Evolutionary conservation across 2,888 invertebrate genomes (phyloP).

Genomic region (Mimachlamys varia): DNA sequence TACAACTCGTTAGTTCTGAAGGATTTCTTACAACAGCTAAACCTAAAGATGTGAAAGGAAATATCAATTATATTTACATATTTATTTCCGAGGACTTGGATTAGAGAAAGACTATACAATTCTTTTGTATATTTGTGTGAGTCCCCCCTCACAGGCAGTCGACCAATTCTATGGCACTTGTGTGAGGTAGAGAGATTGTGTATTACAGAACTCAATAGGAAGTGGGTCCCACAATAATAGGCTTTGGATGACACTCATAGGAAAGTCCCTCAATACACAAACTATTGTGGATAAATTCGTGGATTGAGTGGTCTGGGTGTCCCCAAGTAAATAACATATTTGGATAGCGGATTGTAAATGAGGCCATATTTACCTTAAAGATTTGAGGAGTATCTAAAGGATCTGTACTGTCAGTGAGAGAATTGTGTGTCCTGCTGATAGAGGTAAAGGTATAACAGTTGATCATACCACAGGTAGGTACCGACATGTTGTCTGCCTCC

Average conservation of each 20-base stretch:
- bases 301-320: slow-evolving; percentile 6
- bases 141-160: slow-evolving; percentile 1
- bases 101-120: neutral
- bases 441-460: neutral
- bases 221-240: neutral
- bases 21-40: neutral
- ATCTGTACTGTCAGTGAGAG: neutral
- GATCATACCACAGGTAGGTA: neutral
- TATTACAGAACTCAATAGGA: neutral
- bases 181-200: neutral
- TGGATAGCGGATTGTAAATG: slow-evolving; percentile 19
- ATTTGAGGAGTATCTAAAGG: slow-evolving; percentile 8
- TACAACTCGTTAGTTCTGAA: neutral
- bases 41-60: neutral
- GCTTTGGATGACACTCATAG: neutral
- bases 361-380: neutral
- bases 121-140: neutral
- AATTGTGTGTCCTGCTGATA: neutral
- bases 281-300: neutral
- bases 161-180: neutral
- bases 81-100: slow-evolving; percentile 7
- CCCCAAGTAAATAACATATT: slow-evolving; percentile 8
- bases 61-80: neutral
- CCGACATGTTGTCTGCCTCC: neutral
- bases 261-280: slow-evolving; percentile 8